Evolutionary conservation across 2,797 vertebrate genomes (phyloP).

Genomic region (Aphelocoma californica): DNA sequence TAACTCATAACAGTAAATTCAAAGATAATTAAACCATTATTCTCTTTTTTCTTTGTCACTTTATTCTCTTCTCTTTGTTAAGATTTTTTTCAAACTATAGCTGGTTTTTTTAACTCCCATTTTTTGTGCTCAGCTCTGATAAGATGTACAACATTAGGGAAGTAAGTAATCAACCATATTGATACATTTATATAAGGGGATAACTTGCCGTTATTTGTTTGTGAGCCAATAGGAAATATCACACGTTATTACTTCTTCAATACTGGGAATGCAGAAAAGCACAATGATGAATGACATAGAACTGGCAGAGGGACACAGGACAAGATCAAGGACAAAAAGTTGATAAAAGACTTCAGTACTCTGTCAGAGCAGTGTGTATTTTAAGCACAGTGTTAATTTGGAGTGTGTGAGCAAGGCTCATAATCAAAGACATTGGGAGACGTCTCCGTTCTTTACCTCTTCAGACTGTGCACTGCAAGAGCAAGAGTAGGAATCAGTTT

Average conservation of each 20-base stretch:
- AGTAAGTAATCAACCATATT: neutral
- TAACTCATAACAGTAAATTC: conserved; percentile 1
- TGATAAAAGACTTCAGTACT: neutral
- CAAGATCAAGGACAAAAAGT: neutral
- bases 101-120: neutral
- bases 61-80: neutral
- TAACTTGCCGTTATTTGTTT: conserved; percentile 42
- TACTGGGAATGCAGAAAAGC: neutral
- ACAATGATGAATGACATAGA: neutral
- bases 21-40: neutral
- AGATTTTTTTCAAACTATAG: neutral
- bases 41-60: neutral
- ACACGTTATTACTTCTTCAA: neutral
- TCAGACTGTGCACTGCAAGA: neutral
- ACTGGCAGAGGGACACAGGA: neutral
- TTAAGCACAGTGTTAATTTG: neutral
- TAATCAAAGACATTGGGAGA: neutral
- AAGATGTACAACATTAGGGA: neutral
- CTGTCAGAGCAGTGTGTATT: neutral
- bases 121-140: neutral
- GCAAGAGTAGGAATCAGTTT: neutral
- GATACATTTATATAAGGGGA: neutral
- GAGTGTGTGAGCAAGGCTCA: neutral
- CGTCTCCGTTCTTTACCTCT: neutral
- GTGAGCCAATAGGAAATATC: neutral